Percentiles rank a stretch among this genome's conserved stretches.
Conservation (phyloP, 2,797 vertebrate species). For the Hoplostethus atlanticus region DNA sequence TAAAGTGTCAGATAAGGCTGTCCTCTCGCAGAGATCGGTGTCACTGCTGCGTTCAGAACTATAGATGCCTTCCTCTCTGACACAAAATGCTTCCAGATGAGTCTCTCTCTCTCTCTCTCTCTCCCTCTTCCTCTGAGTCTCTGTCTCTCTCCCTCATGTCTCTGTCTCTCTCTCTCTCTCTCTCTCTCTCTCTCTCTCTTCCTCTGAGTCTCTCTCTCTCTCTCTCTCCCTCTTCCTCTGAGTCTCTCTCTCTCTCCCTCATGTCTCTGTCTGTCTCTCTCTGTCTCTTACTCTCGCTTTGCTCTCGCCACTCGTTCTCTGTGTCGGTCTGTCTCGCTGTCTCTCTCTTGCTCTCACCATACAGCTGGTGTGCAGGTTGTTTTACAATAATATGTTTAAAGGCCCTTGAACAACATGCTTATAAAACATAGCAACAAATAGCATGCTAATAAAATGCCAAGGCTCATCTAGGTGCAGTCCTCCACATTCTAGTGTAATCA, state of each 20-base stretch:
- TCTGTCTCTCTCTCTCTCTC: not conserved
- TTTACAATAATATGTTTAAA: conserved; percentile 52
- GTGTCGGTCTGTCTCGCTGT: conserved; percentile 2
- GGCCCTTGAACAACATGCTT: conserved; percentile 44
- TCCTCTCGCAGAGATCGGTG: conserved; percentile 52
- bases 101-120: conserved; percentile 36
- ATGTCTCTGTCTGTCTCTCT: not conserved
- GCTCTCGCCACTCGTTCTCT: not conserved
- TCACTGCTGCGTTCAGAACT: conserved; percentile 58
- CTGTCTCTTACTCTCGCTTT: conserved; percentile 42
- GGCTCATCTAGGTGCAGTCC: conserved; percentile 46
- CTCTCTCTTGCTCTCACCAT: conserved; percentile 21
- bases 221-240: conserved; percentile 18
- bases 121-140: conserved; percentile 14
- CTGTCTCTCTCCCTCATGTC: not conserved
- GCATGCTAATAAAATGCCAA: conserved; percentile 68
- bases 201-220: conserved; percentile 22
- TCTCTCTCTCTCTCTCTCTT: conserved; percentile 39
- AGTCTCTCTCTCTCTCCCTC: conserved; percentile 20
- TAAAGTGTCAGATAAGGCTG: conserved; percentile 65
- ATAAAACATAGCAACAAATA: conserved; percentile 55
- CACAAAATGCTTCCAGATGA: conserved; percentile 80
- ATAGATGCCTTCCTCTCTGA: conserved; percentile 62
- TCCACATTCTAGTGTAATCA: conserved; percentile 52
- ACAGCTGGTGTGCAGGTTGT: conserved; percentile 61